phyloP scores from a whole-genome alignment of 2,797 vertebrate species.

The Tenualosa ilisha region DNA sequence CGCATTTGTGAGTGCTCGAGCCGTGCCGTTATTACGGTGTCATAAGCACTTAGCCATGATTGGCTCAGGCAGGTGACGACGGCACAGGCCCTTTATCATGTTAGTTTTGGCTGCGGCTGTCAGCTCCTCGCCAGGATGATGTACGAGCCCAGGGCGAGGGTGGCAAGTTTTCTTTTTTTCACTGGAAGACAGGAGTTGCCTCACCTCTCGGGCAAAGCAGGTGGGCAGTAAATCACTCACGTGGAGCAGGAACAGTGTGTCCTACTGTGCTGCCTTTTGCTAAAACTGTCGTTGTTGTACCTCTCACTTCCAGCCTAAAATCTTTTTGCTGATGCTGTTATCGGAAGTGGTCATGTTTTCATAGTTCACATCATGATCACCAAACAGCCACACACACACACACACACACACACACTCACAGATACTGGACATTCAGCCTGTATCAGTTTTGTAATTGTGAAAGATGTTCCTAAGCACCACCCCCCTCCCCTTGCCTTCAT shows the following conservation, averaged over 20 bases:
- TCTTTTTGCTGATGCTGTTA: neutral
- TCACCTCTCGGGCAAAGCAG: neutral
- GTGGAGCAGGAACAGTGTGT: neutral
- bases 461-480: neutral
- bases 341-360: neutral
- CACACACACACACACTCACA: neutral
- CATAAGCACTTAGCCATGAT: conserved; percentile 83
- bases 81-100: conserved; percentile 83
- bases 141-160: conserved; percentile 61
- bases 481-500: neutral
- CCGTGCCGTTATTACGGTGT: conserved; percentile 84
- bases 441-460: neutral
- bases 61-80: conserved; percentile 72
- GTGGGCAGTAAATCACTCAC: no score
- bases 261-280: neutral
- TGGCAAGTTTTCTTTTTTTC: neutral
- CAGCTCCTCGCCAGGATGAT: conserved; percentile 80
- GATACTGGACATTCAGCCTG: neutral
- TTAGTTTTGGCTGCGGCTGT: conserved; percentile 81
- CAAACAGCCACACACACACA: neutral
- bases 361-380: neutral
- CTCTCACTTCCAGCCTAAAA: neutral
- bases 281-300: neutral
- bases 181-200: neutral
- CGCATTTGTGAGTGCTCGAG: conserved; percentile 54